These are phyloP conservation scores for Patella caerulea DNA, from an alignment of 2,888 invertebrate species.

Conservation along the genomic window DNA sequence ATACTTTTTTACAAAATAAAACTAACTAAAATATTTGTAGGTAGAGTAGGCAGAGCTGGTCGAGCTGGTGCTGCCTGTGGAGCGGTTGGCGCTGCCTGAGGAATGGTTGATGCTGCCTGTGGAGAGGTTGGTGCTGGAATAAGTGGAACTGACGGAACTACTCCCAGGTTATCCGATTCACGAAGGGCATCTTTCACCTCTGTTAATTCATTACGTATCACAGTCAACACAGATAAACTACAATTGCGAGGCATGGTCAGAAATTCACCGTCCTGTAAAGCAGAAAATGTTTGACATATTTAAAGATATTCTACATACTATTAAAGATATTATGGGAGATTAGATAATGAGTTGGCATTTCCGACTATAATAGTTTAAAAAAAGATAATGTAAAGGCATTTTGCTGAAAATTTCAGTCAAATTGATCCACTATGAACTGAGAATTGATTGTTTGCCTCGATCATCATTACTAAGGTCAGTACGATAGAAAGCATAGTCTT, in stretches of 20 bases:
- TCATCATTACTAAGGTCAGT: too few species aligned
- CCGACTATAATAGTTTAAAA: too few species aligned
- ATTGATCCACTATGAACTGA: too few species aligned
- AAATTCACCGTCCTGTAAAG: constrained; percentile 63
- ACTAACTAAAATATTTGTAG: constrained; percentile 14
- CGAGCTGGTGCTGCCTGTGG: constrained; percentile 12
- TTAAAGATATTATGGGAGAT: too few species aligned
- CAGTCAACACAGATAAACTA: constrained; percentile 37
- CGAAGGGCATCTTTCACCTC: constrained; percentile 32
- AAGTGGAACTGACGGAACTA: constrained; percentile 18
- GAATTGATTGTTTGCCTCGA: too few species aligned
- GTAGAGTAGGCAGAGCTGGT: constrained; percentile 8
- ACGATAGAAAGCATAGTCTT: too few species aligned
- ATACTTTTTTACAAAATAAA: too few species aligned
- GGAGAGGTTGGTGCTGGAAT: constrained; percentile 15
- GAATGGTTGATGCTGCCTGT: neutral
- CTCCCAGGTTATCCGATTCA: neutral
- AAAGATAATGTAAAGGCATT: too few species aligned
- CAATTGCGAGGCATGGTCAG: constrained; percentile 61
- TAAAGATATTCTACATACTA: too few species aligned
- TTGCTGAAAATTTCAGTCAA: too few species aligned
- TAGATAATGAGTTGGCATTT: too few species aligned
- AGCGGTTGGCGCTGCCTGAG: constrained; percentile 1
- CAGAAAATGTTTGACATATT: neutral
- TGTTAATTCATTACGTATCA: constrained; percentile 48